phyloP scores from a whole-genome alignment of 2,113 vertebrate species.

The Mormyrus lacerda region DNA sequence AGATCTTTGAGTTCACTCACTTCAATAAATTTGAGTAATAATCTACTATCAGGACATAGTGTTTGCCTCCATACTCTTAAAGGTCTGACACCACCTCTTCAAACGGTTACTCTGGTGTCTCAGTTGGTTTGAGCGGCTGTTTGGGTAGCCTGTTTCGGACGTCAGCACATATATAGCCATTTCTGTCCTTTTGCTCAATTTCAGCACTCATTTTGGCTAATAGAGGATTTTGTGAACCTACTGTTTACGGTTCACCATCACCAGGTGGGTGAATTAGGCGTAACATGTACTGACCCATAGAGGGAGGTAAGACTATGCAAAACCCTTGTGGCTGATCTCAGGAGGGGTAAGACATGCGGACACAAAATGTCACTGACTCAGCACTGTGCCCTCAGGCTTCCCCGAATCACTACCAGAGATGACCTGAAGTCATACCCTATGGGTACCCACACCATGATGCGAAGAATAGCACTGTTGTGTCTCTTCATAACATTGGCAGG shows the following conservation, averaged over 20 bases:
- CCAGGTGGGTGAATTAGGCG: conserved; percentile 23
- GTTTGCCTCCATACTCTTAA: conserved; percentile 23
- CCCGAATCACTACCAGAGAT: no score
- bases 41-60: conserved; percentile 22
- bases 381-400: no score
- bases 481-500: no score
- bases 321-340: conserved; percentile 18
- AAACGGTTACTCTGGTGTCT: conserved; percentile 6
- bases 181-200: conserved; percentile 20
- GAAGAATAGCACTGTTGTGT: no score
- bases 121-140: conserved; percentile 24
- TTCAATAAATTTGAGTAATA: conserved; percentile 26
- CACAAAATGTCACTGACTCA: no score
- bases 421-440: no score
- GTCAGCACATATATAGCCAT: conserved; percentile 26
- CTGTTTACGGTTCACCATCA: conserved; percentile 25
- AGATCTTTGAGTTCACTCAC: conserved; percentile 16
- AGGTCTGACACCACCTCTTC: conserved; percentile 26
- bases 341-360: no score
- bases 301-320: conserved; percentile 2
- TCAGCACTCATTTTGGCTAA: conserved; percentile 22
- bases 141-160: conserved; percentile 18
- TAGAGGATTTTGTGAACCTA: conserved; percentile 1
- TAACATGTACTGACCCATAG: conserved; percentile 4
- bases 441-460: no score